Percentiles rank a stretch among this genome's conserved stretches.
Conservation (phyloP, 2,113 vertebrate genomes). For the Amblyopsis rosae region DNA sequence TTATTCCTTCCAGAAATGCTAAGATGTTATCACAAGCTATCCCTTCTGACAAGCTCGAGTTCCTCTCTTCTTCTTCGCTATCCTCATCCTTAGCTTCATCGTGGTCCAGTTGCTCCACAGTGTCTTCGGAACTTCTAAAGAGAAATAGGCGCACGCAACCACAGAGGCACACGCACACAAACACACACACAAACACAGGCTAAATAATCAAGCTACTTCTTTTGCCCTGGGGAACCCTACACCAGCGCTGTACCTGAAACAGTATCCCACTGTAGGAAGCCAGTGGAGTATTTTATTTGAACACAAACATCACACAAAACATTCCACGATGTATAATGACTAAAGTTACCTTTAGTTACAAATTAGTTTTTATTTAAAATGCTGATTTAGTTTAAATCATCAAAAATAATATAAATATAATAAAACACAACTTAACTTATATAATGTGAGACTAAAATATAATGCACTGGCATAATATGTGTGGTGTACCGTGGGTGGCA, state of each 20-base stretch:
- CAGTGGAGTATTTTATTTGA: conserved; percentile 38
- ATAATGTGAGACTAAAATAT: too few species aligned
- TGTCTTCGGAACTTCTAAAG: conserved; percentile 36
- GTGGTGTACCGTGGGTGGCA: conserved; percentile 40
- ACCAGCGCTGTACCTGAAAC: conserved; percentile 57
- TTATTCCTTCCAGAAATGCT: conserved; percentile 25
- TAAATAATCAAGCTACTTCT: conserved; percentile 28
- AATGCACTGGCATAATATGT: too few species aligned
- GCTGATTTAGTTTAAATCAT: too few species aligned
- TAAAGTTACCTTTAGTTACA: background rate
- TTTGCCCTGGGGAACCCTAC: conserved; percentile 54
- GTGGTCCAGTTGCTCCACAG: conserved; percentile 24
- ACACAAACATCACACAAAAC: conserved; percentile 31
- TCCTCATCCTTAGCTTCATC: conserved; percentile 29
- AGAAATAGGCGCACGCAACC: conserved; percentile 25
- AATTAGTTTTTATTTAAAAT: background rate
- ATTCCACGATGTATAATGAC: conserved; percentile 12
- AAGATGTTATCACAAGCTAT: conserved; percentile 31
- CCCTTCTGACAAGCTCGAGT: conserved; percentile 27
- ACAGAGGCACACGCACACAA: conserved; percentile 12
- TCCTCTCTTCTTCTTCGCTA: conserved; percentile 43
- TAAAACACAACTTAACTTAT: too few species aligned
- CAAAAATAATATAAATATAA: too few species aligned
- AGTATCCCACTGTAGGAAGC: conserved; percentile 42
- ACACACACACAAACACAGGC: conserved; percentile 18